Conservation (phyloP, 2,888 invertebrate species). For the Aphidoletes aphidimyza region DNA sequence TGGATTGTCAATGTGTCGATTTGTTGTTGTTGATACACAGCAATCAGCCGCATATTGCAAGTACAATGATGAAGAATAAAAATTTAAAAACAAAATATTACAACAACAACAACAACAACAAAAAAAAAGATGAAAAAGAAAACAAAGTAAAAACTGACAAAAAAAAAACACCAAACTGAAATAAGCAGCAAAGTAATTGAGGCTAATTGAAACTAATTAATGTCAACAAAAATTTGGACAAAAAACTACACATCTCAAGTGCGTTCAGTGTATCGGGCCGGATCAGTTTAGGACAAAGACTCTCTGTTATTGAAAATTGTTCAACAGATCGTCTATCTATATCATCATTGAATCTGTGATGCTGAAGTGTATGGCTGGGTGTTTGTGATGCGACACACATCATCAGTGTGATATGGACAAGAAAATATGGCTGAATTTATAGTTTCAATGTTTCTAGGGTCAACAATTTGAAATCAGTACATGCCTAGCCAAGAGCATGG, state of each 20-base stretch:
- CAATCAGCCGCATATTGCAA: no score
- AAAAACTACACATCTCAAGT: constrained; percentile 42
- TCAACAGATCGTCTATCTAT: neutral
- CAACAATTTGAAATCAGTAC: constrained; percentile 51
- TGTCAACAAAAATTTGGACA: constrained; percentile 52
- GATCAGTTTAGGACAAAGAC: constrained; percentile 15
- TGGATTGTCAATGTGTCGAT: no score
- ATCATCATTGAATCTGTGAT: neutral
- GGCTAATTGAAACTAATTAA: constrained; percentile 54
- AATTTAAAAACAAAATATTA: no score
- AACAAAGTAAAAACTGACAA: neutral
- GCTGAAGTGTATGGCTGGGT: neutral
- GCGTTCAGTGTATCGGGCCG: neutral
- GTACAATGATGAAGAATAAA: no score
- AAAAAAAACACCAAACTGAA: neutral
- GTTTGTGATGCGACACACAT: neutral
- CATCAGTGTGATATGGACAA: no score
- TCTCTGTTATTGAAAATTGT: constrained; percentile 12
- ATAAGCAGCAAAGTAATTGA: constrained; percentile 25
- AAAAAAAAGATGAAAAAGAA: neutral
- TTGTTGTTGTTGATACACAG: no score
- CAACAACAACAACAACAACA: neutral
- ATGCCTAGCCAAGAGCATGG: neutral
- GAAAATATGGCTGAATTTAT: no score
- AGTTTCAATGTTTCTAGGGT: constrained; percentile 29